A percentile compares a stretch with the other conserved stretches of the same genome.
Conservation (phyloP, 2,888 invertebrate genomes). For the Drosophila gaucha region DNA sequence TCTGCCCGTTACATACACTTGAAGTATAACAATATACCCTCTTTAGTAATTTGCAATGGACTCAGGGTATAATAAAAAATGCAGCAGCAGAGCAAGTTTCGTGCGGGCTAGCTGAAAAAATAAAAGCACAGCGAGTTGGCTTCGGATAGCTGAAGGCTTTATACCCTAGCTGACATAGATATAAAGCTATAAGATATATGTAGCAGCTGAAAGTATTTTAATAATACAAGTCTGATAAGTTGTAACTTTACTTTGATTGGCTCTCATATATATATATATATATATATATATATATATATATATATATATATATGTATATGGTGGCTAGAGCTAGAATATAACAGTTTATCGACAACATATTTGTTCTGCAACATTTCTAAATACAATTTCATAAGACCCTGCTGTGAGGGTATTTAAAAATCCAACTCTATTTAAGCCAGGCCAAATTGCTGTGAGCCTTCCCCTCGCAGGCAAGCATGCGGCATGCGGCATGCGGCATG, state of each 20-base stretch:
- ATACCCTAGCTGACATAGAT: background rate
- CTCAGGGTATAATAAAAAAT: background rate
- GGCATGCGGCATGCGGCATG: conserved; percentile 3
- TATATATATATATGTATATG: too few species aligned
- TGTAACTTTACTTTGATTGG: background rate
- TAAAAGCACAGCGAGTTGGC: background rate
- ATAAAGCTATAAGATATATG: too few species aligned
- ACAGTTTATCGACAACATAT: too few species aligned
- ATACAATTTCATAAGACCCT: too few species aligned
- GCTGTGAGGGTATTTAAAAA: too few species aligned
- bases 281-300: too few species aligned
- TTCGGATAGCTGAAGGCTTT: background rate
- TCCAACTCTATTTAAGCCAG: background rate
- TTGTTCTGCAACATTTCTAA: too few species aligned
- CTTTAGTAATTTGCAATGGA: too few species aligned
- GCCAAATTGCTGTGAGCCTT: background rate
- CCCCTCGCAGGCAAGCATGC: background rate
- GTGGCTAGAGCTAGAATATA: too few species aligned
- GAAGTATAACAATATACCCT: too few species aligned
- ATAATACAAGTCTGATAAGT: background rate
- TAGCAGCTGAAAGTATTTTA: background rate
- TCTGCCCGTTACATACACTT: too few species aligned
- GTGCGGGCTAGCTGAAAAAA: conserved; percentile 7
- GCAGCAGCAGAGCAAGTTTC: conserved; percentile 37
- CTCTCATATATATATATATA: too few species aligned